These are phyloP conservation scores for Drosophila quinaria DNA, from an alignment of 2,888 invertebrate species.

Conservation along the genomic window DNA sequence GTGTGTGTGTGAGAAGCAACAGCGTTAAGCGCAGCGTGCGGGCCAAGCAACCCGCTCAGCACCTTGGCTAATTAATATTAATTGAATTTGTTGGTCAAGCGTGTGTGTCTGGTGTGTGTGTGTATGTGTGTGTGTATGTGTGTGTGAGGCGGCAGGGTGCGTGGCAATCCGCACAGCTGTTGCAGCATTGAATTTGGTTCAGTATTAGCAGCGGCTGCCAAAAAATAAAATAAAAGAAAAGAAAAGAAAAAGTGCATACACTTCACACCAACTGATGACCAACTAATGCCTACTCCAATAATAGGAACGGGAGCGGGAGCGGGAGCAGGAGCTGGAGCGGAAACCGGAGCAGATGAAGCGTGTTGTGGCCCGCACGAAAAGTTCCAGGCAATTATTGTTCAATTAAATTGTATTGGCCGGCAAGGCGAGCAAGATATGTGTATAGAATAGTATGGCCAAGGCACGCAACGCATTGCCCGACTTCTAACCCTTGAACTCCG, in stretches of 20 bases:
- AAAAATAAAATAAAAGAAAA: conserved; percentile 17
- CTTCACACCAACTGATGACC: conserved; percentile 62
- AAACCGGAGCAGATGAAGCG: conserved; percentile 67
- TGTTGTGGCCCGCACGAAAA: conserved; percentile 61
- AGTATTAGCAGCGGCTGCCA: conserved; percentile 72
- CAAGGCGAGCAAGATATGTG: conserved; percentile 40
- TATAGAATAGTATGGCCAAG: conserved; percentile 16
- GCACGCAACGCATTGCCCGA: conserved; percentile 47
- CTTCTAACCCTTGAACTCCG: conserved; percentile 34
- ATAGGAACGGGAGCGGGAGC: conserved; percentile 17
- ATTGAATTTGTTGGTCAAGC: conserved; percentile 74
- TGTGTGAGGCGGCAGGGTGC: conserved; percentile 29
- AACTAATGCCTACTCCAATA: conserved; percentile 27
- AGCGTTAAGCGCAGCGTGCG: conserved; percentile 65
- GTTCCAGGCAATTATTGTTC: conserved; percentile 74
- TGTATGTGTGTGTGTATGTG: conserved; percentile 16
- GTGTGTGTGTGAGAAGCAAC: conserved; percentile 61
- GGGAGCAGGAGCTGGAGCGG: conserved; percentile 19
- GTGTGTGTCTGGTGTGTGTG: conserved; percentile 14
- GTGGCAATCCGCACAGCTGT: conserved; percentile 74
- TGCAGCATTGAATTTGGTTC: conserved; percentile 48
- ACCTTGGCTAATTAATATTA: conserved; percentile 81
- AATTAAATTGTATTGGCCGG: conserved; percentile 69
- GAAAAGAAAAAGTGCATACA: conserved; percentile 42
- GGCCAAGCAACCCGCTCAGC: conserved; percentile 61